Evolutionary conservation across 64 coral and sea anemone genomes (phyloP), one percentile per base, ranked within the genome.

Genomic region (Astreopora myriophthalma): DNA sequence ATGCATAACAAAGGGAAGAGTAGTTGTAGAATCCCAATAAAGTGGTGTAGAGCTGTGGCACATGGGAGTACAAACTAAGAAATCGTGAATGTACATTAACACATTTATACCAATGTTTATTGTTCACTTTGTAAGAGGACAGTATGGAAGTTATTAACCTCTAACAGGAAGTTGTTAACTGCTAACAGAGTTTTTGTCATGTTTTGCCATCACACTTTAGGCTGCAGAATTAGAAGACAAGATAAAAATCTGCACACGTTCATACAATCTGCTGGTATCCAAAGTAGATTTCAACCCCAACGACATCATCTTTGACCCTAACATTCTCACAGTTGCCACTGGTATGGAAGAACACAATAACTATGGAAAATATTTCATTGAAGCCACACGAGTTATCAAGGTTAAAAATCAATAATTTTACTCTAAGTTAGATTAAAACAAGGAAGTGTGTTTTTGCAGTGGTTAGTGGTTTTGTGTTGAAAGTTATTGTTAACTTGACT

Each of bases 291-390:
- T 99, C 27, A 96, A 99, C 48, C 94, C 94, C 11, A 99, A 99
- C 60, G 97, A 99, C 68, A 99, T 99, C 58, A 99, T 99, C 71
- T 99, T 99, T 79, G 97, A 99, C 87, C 97, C 97, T 6, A 99
- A 99, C 82, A 99, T 99, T 73, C 84, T 99, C 46, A 99, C 97
- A 22, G 91, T 99, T 61, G 97, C 97, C 25, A 99, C 97, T 9
- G 97, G 97, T 5, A 99, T 99, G 55, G 97, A 99, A 5, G 97
- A 99, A 31, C 97, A 99, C 58, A 99, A 78, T 28, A 99, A 99
- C 73, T 99, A 99, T 73, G 97, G 97, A 48, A 99, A 99, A 65
- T 99, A 93, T 68, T 99, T 96, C 68, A 91, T 99, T 36, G 90
- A 99, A 69, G 81, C 97, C 8, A 93, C 94, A 19, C 89, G 74